Conservation (phyloP, 2,888 invertebrate genomes). For the Drosophila suboccidentalis region DNA sequence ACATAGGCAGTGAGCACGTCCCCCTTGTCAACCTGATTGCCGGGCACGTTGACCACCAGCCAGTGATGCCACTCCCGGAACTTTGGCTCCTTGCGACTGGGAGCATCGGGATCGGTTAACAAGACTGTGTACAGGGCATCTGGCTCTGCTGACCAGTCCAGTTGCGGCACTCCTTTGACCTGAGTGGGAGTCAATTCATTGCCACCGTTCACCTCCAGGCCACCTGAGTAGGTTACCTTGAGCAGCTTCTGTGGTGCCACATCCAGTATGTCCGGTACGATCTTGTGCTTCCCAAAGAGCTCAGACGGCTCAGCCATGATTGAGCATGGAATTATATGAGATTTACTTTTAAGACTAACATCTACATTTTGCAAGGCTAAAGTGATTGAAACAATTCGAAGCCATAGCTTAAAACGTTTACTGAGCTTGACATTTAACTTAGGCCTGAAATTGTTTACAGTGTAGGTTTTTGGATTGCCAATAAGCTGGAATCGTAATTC, state of each 20-base stretch:
- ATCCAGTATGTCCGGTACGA: conserved; percentile 55
- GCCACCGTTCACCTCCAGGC: conserved; percentile 87
- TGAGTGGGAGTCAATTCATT: conserved; percentile 91
- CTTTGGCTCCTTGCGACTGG: conserved; percentile 91
- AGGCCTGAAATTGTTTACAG: conserved; percentile 31
- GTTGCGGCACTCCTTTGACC: conserved; percentile 80
- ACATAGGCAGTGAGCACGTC: conserved; percentile 92
- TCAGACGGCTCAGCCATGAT: conserved; percentile 36
- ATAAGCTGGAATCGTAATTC: conserved; percentile 23
- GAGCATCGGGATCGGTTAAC: conserved; percentile 94
- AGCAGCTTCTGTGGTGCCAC: conserved; percentile 40
- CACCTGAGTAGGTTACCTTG: conserved; percentile 74
- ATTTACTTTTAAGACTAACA: background rate
- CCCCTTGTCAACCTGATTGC: conserved; percentile 89
- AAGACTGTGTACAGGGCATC: conserved; percentile 81
- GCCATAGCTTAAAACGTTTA: background rate
- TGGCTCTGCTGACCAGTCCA: conserved; percentile 80
- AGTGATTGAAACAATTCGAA: background rate
- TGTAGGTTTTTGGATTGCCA: conserved; percentile 29
- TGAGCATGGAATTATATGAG: background rate
- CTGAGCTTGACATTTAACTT: conserved; percentile 6
- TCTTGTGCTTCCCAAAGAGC: conserved; percentile 43
- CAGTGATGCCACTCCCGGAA: conserved; percentile 96
- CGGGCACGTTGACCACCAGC: conserved; percentile 96
- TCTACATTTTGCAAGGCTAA: background rate